These are phyloP conservation scores for Paracentrotus lividus DNA, from an alignment of 53 echinoderm and acorn worm species.

Conservation along the genomic window DNA sequence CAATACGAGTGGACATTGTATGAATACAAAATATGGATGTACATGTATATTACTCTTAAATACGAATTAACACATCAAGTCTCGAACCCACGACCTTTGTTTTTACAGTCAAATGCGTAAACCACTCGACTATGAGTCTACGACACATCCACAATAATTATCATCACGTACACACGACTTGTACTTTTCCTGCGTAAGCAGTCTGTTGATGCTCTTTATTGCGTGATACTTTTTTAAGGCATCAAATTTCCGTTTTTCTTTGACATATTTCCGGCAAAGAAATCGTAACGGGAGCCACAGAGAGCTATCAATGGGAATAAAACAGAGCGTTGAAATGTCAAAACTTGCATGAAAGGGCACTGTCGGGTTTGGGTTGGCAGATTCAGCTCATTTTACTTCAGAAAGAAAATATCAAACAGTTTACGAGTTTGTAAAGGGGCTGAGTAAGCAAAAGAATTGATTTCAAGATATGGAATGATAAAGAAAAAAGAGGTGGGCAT, in stretches of 20 bases:
- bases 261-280: background rate
- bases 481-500: background rate
- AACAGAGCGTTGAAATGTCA: background rate
- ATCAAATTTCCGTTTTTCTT: slow-evolving; percentile 2
- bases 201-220: background rate
- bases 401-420: background rate
- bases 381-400: background rate
- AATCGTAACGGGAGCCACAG: background rate
- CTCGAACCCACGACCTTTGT: too few species aligned
- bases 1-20: too few species aligned
- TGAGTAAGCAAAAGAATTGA: slow-evolving; percentile 14
- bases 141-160: too few species aligned
- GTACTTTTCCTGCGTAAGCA: background rate
- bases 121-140: too few species aligned
- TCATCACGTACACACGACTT: background rate
- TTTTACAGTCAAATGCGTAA: too few species aligned
- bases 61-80: too few species aligned
- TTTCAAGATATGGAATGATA: background rate
- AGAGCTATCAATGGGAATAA: background rate
- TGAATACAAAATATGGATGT: too few species aligned
- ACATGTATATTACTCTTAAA: too few species aligned
- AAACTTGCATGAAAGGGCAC: background rate
- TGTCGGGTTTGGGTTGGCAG: background rate
- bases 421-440: background rate
- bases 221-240: background rate